Conservation (phyloP, 2,797 vertebrate species). For the Hoplostethus atlanticus region DNA sequence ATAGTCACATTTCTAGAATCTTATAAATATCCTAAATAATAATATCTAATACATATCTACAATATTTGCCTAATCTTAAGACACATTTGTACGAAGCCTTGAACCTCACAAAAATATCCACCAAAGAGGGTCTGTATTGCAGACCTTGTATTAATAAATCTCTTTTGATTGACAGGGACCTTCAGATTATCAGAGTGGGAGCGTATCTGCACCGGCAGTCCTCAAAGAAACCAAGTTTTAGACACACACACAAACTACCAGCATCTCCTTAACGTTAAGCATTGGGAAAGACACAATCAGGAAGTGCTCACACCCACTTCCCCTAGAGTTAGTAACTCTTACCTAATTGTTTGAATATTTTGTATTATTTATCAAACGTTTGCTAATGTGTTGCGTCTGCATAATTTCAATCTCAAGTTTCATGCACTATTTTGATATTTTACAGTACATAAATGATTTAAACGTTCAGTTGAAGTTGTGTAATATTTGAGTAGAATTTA, state of each 20-base stretch:
- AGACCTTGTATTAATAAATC: conserved; percentile 24
- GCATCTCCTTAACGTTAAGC: conserved; percentile 12
- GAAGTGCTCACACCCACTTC: conserved; percentile 21
- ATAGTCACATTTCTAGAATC: too few species aligned
- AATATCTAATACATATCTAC: not conserved
- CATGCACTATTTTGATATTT: conserved; percentile 3
- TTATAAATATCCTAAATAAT: too few species aligned
- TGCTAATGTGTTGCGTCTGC: not conserved
- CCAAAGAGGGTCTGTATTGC: not conserved
- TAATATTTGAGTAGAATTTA: conserved; percentile 22
- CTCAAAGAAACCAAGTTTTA: conserved; percentile 68
- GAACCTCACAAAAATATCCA: not conserved
- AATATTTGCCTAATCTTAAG: not conserved
- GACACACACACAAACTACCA: conserved; percentile 10
- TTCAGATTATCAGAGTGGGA: conserved; percentile 29
- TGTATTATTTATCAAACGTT: conserved; percentile 36
- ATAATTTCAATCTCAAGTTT: not conserved
- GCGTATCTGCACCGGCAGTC: conserved; percentile 33
- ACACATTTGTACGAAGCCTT: not conserved
- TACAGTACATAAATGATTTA: conserved; percentile 1
- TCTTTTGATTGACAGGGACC: conserved; percentile 68
- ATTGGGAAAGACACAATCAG: conserved; percentile 14
- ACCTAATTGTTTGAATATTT: conserved; percentile 9
- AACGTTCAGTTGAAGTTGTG: conserved; percentile 14
- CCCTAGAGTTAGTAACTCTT: conserved; percentile 4